These are phyloP conservation scores for Ashinkailepas kermadecensis DNA, from an alignment of 2,888 invertebrate species.

Conservation along the genomic window DNA sequence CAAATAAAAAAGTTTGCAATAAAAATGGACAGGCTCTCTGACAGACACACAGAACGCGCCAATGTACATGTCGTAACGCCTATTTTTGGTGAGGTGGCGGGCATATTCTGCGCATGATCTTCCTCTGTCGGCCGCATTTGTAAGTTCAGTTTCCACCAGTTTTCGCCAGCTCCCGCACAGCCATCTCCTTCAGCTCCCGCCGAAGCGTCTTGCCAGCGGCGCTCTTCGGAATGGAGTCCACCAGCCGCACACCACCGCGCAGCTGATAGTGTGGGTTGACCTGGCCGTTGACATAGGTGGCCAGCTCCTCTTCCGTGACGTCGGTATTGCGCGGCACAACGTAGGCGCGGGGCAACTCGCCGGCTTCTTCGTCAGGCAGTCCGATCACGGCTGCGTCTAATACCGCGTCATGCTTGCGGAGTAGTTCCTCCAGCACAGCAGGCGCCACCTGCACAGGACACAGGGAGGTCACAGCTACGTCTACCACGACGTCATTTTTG, in stretches of 20 bases:
- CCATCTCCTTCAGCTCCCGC: slow-evolving; percentile 48
- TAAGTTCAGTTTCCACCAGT: too few relatives aligned
- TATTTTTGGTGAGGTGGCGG: too few relatives aligned
- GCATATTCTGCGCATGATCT: too few relatives aligned
- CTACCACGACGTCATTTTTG: too few relatives aligned
- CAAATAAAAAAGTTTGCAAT: too few relatives aligned
- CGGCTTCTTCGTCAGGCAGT: slow-evolving; percentile 40
- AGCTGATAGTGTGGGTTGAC: slow-evolving; percentile 62
- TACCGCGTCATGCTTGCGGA: slow-evolving; percentile 43
- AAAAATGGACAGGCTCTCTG: too few relatives aligned
- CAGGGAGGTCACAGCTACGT: too few relatives aligned
- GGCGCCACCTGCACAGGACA: slow-evolving; percentile 43
- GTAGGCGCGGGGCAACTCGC: slow-evolving; percentile 43
- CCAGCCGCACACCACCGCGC: slow-evolving; percentile 57
- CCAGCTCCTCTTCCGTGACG: slow-evolving; percentile 37
- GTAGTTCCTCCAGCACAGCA: slow-evolving; percentile 46
- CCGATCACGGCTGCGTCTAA: slow-evolving; percentile 47
- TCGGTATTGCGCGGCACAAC: slow-evolving; percentile 39
- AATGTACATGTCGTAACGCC: too few relatives aligned
- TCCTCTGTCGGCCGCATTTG: too few relatives aligned
- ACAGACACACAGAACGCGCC: too few relatives aligned
- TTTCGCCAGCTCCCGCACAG: not conserved
- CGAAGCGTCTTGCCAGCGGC: slow-evolving; percentile 68
- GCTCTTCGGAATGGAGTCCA: slow-evolving; percentile 63
- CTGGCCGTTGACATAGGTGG: slow-evolving; percentile 51